These are phyloP conservation scores for Hirtodrosophila cameraria DNA, from an alignment of 2,888 invertebrate species.

Conservation along the genomic window DNA sequence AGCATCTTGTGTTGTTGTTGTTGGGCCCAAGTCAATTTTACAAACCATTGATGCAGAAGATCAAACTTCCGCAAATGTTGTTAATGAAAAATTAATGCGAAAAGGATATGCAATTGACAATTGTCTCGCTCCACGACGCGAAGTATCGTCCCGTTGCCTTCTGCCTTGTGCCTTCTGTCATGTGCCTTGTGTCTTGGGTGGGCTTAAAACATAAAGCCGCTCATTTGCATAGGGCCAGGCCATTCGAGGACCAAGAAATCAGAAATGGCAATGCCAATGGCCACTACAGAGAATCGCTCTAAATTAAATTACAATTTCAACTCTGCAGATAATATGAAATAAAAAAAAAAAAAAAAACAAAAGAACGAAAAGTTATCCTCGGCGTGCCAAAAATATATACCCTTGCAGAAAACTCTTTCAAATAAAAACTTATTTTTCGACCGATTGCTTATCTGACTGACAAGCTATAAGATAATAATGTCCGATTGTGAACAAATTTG, in stretches of 20 bases:
- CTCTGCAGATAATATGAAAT: slow-evolving; percentile 59
- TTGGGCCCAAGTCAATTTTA: slow-evolving; percentile 81
- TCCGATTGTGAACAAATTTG: too few species aligned
- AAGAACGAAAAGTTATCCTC: slow-evolving; percentile 17
- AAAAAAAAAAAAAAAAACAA: slow-evolving; percentile 4
- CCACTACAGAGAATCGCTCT: slow-evolving; percentile 53
- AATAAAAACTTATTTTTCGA: too few species aligned
- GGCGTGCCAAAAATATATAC: too few species aligned
- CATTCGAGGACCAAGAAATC: slow-evolving; percentile 34
- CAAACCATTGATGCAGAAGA: slow-evolving; percentile 84
- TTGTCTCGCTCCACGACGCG: slow-evolving; percentile 52
- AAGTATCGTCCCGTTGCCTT: too few species aligned
- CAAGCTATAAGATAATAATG: too few species aligned
- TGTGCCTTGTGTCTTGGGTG: slow-evolving; percentile 10
- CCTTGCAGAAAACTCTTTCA: too few species aligned
- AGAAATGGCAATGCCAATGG: slow-evolving; percentile 38
- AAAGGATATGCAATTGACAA: slow-evolving; percentile 82
- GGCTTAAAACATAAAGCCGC: slow-evolving; percentile 62
- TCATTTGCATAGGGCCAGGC: slow-evolving; percentile 69
- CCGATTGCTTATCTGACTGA: too few species aligned
- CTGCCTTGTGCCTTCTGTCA: background rate
- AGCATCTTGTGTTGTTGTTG: slow-evolving; percentile 42
- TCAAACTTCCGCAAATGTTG: slow-evolving; percentile 82
- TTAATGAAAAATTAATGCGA: slow-evolving; percentile 81
- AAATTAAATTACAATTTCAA: slow-evolving; percentile 78